phyloP scores from a whole-genome alignment of 1,140 invertebrate species.

The Rhizoglyphus robini region DNA sequence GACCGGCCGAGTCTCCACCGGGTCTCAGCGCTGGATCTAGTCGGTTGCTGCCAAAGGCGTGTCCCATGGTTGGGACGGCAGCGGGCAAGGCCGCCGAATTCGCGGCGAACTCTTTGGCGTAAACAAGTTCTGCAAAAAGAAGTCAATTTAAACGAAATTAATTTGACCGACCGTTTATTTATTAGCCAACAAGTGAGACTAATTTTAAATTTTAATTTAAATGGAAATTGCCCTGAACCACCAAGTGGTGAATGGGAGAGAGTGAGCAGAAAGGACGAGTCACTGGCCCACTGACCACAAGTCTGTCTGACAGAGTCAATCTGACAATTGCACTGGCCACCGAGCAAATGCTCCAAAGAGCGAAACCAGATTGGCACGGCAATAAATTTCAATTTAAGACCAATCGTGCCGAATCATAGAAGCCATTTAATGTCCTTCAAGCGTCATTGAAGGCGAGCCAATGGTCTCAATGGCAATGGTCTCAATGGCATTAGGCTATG shows the following conservation, averaged over 20 bases:
- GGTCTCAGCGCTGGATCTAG: neutral
- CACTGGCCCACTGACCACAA: neutral
- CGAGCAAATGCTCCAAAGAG: neutral
- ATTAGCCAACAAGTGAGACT: no score
- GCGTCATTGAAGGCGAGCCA: neutral
- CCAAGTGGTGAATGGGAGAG: neutral
- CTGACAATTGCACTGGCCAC: neutral
- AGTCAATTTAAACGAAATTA: neutral
- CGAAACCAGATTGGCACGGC: neutral
- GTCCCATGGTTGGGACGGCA: neutral
- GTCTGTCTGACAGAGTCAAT: neutral
- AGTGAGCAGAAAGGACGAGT: neutral
- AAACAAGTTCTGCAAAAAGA: conserved; percentile 7
- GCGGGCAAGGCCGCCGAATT: neutral
- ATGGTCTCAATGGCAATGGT: no score
- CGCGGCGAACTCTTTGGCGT: conserved; percentile 3
- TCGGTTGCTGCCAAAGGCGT: neutral
- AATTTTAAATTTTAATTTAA: conserved; percentile 11
- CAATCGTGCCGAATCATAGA: conserved; percentile 9
- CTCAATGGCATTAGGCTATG: no score
- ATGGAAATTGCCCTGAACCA: neutral
- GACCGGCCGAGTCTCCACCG: neutral
- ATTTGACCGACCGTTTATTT: no score
- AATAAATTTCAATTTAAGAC: conserved; percentile 14
- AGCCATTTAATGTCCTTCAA: conserved; percentile 13